A percentile compares a stretch with the other conserved stretches of the same genome.
phyloP scores from a whole-genome alignment of 2,888 invertebrate genomes.

The Mantis religiosa region DNA sequence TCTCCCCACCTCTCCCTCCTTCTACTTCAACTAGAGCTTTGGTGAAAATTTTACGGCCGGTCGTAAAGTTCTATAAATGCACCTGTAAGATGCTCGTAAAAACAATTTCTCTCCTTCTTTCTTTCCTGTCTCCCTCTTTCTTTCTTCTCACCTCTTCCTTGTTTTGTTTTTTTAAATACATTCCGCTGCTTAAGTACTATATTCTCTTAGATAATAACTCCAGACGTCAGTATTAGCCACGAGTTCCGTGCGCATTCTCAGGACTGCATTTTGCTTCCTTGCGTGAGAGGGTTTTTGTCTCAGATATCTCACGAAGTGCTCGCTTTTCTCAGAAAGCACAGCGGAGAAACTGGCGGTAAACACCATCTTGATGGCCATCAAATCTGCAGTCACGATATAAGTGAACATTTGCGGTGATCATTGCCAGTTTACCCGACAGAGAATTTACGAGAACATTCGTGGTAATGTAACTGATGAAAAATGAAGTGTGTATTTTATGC shows the following conservation, averaged over 20 bases:
- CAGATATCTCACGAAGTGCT: neutral
- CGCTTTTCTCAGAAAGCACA: neutral
- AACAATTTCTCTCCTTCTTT: conserved; percentile 9
- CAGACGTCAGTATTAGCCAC: neutral
- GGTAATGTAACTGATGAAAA: neutral
- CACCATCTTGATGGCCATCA: neutral
- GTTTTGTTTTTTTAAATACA: neutral
- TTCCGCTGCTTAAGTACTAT: conserved; percentile 10
- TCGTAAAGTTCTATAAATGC: conserved; percentile 29
- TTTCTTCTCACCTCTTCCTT: neutral
- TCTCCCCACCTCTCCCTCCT: neutral
- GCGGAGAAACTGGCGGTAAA: neutral
- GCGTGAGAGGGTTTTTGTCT: neutral
- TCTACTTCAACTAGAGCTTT: conserved; percentile 2
- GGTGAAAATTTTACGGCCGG: conserved; percentile 28
- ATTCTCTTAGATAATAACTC: neutral
- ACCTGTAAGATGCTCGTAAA: conserved; percentile 29
- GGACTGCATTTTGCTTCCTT: neutral
- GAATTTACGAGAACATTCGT: neutral
- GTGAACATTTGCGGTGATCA: neutral
- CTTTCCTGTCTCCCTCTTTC: neutral
- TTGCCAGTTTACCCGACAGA: neutral
- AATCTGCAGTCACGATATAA: neutral
- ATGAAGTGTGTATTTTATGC: neutral
- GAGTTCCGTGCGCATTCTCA: neutral